These are phyloP conservation scores for Sepioteuthis lessoniana DNA, from an alignment of 2,888 invertebrate genomes.

Conservation along the genomic window DNA sequence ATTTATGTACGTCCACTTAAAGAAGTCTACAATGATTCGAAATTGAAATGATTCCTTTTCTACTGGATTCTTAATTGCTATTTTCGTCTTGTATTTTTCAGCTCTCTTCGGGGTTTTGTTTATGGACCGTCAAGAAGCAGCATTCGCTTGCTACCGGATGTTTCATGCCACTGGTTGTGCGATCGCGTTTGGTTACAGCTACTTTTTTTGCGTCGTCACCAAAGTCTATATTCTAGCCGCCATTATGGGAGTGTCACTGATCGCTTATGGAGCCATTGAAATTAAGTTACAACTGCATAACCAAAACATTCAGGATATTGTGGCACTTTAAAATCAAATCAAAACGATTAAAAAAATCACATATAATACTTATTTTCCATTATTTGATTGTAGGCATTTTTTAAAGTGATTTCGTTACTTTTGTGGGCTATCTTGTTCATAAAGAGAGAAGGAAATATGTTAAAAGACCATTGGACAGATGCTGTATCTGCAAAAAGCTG, in stretches of 20 bases:
- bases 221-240: conserved; percentile 84
- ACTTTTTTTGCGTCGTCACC: conserved; percentile 85
- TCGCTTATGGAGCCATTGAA: conserved; percentile 82
- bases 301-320: conserved; percentile 69
- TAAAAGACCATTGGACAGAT: too few species aligned
- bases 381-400: too few species aligned
- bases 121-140: conserved; percentile 89
- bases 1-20: too few species aligned
- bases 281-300: conserved; percentile 70
- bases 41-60: background rate
- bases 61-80: background rate
- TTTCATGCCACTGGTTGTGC: conserved; percentile 95
- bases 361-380: too few species aligned
- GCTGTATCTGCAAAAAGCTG: too few species aligned
- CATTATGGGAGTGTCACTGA: conserved; percentile 83
- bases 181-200: conserved; percentile 87
- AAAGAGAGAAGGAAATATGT: too few species aligned
- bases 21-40: background rate
- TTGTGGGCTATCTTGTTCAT: too few species aligned
- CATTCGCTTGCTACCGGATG: conserved; percentile 91
- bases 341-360: background rate
- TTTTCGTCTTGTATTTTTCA: conserved; percentile 60
- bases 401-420: too few species aligned
- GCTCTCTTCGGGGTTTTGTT: conserved; percentile 88
- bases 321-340: conserved; percentile 59